phyloP scores from a whole-genome alignment of 2,888 invertebrate genomes.

The Oasisia sp. region DNA sequence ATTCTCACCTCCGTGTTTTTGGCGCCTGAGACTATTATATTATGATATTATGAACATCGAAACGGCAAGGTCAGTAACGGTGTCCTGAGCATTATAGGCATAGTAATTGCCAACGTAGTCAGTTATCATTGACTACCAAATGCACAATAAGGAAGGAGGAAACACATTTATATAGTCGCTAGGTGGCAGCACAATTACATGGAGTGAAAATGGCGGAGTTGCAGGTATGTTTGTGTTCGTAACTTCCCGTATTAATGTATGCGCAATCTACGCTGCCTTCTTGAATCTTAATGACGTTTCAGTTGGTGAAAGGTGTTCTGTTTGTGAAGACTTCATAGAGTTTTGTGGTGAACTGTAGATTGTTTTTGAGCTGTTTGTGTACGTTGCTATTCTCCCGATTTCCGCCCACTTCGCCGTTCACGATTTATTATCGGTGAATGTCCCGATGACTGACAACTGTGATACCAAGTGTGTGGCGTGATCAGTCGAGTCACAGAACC shows the following conservation, averaged over 20 bases:
- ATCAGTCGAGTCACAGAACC: not conserved
- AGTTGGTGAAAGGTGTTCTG: not conserved
- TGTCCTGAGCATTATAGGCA: too few species aligned
- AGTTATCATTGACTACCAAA: too few species aligned
- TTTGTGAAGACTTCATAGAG: not conserved
- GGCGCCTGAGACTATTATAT: too few species aligned
- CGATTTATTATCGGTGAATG: not conserved
- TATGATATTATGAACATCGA: too few species aligned
- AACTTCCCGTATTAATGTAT: not conserved
- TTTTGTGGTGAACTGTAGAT: not conserved
- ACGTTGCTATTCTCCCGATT: slow-evolving; percentile 12
- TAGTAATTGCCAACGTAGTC: too few species aligned
- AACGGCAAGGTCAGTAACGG: too few species aligned
- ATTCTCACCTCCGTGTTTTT: too few species aligned
- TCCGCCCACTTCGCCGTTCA: not conserved
- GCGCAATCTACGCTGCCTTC: not conserved
- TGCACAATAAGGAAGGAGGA: too few species aligned
- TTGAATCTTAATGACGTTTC: not conserved
- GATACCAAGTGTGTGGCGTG: not conserved
- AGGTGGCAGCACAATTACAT: not conserved
- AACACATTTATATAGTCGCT: not conserved
- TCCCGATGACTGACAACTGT: not conserved
- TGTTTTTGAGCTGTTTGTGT: not conserved
- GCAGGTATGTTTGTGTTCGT: slow-evolving; percentile 4
- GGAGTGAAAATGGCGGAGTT: not conserved